Conservation (phyloP, 1,140 invertebrate genomes). For the Drosophila prosaltans region DNA sequence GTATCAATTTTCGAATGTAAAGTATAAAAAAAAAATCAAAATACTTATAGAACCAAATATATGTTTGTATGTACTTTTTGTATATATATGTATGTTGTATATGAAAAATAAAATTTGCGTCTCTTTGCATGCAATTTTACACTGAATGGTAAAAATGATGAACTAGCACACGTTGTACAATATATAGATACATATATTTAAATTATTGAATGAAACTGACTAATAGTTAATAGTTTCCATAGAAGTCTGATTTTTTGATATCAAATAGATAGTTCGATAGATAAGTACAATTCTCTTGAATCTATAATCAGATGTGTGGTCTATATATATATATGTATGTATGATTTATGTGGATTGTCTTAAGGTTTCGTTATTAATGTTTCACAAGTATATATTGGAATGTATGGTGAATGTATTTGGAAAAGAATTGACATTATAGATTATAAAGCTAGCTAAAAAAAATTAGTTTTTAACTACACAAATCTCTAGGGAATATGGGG, state of each 20-base stretch:
- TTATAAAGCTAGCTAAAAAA: conserved; percentile 74
- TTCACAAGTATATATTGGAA: conserved; percentile 58
- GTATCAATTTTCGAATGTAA: conserved; percentile 34
- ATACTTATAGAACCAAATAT: conserved; percentile 73
- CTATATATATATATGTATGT: conserved; percentile 20
- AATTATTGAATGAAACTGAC: conserved; percentile 16
- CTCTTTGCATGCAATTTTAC: conserved; percentile 57
- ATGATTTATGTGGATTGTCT: conserved; percentile 51
- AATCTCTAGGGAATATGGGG: conserved; percentile 35
- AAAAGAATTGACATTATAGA: conserved; percentile 38
- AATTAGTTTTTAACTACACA: conserved; percentile 55
- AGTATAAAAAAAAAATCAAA: conserved; percentile 60
- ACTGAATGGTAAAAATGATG: conserved; percentile 46
- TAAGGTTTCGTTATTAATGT: conserved; percentile 49
- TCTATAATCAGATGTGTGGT: not conserved
- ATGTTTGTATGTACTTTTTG: not conserved
- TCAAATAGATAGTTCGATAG: not conserved
- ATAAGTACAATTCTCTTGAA: conserved; percentile 41
- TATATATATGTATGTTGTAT: conserved; percentile 35
- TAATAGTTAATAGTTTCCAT: conserved; percentile 11
- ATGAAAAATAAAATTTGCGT: conserved; percentile 52
- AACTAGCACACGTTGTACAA: conserved; percentile 31
- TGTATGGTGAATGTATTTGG: conserved; percentile 44
- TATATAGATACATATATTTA: conserved; percentile 9
- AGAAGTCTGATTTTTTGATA: conserved; percentile 1